Base-by-base conservation (phyloP, 2,113 vertebrate species). In the Cebidichthys violaceus region DNA sequence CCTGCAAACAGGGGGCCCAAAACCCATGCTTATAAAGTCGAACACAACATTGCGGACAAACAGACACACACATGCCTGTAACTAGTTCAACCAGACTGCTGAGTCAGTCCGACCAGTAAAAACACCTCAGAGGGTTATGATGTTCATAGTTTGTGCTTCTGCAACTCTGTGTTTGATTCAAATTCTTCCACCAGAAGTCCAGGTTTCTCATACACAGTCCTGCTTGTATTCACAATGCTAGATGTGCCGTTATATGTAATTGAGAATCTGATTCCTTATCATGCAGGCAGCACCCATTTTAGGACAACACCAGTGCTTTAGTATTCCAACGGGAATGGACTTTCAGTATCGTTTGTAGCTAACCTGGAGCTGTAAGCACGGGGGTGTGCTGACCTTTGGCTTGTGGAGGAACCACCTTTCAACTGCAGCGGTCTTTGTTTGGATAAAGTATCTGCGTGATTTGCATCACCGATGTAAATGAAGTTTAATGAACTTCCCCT, bases 391-490 rank as follows among this genome's bases (percentile, higher is more conserved):
- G 83, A 24, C 31, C 24, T 75, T 55, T 59, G 59, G 59, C 37
- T 11, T 0, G 54, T 17, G 10, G 43, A 61, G 75, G n/a, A 68
- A 65, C 35, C 15, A n/a, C 50, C 6, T 67, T 33, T 75, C 59
- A 29, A 29, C 52, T 20, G 45, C 24, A 35, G 24, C 54, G 18
- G 59, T 78, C 88, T 89, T 82, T 54, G 60, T 89, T 80, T 55
- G 6, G 22, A 4, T 71, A 45, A 68, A 90, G 87, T 86, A 84
- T 84, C 79, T 50, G 70, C 43, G 70, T 79, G 82, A 92, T 86
- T 89, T 83, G 55, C 84, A 71, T 93, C 84, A 72, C 75, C 10
- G 50, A 87, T 93, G 89, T 84, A 90, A 92, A 92, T 91, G 29
- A 71, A 59, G 70, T 70, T 91, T 87, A 90, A 92, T 90, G 85